Evolutionary conservation across 2,888 invertebrate genomes (phyloP).

Genomic region (Choreutis nemorana): DNA sequence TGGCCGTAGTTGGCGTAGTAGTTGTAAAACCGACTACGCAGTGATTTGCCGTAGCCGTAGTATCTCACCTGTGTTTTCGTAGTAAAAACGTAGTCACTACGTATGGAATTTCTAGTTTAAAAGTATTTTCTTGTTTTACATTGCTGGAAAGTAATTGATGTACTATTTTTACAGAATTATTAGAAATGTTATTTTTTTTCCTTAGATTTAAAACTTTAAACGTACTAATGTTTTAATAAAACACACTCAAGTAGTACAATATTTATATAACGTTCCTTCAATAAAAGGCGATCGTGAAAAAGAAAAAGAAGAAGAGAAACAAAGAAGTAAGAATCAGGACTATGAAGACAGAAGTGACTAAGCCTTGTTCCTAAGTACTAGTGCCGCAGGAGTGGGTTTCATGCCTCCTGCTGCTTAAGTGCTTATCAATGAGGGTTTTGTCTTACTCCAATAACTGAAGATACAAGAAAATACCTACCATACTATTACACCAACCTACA

Average conservation of each 20-base stretch:
- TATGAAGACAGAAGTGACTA: too few relatives aligned
- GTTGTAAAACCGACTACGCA: too few relatives aligned
- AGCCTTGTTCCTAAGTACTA: constrained; percentile 91
- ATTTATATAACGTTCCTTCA: background rate
- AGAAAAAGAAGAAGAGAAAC: constrained; percentile 16
- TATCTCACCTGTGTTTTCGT: too few relatives aligned
- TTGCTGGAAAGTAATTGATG: background rate
- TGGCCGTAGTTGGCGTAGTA: too few relatives aligned
- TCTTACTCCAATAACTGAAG: constrained; percentile 1
- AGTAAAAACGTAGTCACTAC: too few relatives aligned
- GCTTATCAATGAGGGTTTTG: constrained; percentile 79
- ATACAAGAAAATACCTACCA: too few relatives aligned
- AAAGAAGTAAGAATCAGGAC: constrained; percentile 12
- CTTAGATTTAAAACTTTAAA: background rate
- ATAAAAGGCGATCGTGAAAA: constrained; percentile 6
- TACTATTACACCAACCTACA: too few relatives aligned
- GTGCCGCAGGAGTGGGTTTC: constrained; percentile 87
- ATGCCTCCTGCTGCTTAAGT: constrained; percentile 88
- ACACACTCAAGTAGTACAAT: background rate
- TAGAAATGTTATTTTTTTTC: background rate
- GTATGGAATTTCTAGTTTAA: too few relatives aligned
- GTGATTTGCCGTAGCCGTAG: too few relatives aligned
- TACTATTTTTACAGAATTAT: background rate
- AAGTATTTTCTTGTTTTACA: too few relatives aligned
- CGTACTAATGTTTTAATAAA: background rate